Conservation (phyloP, 1,140 invertebrate genomes). For the Leptestheria dahalacensis region DNA sequence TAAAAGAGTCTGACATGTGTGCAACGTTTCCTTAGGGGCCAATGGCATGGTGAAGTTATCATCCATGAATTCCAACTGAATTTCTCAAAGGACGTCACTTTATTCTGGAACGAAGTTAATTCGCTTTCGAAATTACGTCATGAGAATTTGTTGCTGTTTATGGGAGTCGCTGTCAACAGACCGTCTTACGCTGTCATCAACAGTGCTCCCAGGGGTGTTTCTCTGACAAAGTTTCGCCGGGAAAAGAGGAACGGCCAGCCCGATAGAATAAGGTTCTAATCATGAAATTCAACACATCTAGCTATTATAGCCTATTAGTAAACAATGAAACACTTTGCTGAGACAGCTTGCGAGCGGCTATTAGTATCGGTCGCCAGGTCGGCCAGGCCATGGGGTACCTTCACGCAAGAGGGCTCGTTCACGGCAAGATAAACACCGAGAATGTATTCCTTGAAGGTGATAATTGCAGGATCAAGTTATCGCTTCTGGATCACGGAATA, state of each 20-base stretch:
- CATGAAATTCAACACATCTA: background rate
- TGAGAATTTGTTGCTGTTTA: constrained; percentile 33
- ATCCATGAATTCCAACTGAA: constrained; percentile 25
- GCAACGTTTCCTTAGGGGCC: constrained; percentile 23
- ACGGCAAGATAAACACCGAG: constrained; percentile 27
- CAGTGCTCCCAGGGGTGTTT: constrained; percentile 2
- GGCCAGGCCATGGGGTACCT: constrained; percentile 30
- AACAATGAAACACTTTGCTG: background rate
- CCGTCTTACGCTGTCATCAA: constrained; percentile 19
- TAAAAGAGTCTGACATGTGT: background rate
- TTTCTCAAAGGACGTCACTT: constrained; percentile 19
- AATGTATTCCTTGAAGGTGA: constrained; percentile 30
- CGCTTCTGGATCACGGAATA: constrained; percentile 31
- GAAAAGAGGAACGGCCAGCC: constrained; percentile 21
- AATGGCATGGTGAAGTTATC: constrained; percentile 34
- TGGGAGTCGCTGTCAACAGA: constrained; percentile 21
- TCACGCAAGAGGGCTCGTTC: constrained; percentile 31
- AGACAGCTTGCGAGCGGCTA: constrained; percentile 20
- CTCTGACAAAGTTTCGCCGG: background rate
- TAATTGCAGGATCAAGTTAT: constrained; percentile 27
- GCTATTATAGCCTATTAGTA: background rate
- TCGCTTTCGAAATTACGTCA: constrained; percentile 30
- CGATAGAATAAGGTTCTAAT: constrained; percentile 5
- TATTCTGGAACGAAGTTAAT: constrained; percentile 28
- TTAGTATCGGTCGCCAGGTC: constrained; percentile 25